Evolutionary conservation across 1,140 invertebrate species (phyloP), one percentile per base, ranked within the genome.

Genomic region (Calliopsis andreniformis): DNA sequence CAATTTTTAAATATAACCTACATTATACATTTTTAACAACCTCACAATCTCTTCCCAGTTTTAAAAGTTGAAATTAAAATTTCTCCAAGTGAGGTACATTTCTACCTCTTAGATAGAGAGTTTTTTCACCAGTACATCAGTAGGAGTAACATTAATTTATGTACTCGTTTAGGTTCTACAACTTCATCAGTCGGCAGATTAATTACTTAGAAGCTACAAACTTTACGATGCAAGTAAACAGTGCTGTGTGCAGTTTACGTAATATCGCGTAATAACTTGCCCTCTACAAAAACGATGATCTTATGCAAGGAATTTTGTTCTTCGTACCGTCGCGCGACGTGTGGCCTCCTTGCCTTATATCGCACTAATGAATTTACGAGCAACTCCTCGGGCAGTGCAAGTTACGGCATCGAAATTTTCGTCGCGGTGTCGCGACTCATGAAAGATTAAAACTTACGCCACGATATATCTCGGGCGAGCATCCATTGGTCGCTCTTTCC

Each of bases 241-340:
- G 39, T n/a, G 23, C 28, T 32, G 7, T 28, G 14, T 5, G 45
- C 25, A 23, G 61, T 28, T 56, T 18, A 30, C 25, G 23, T 18
- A 64, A 62, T 25, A 10, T 20, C 49, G 25, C 6, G 61, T 28
- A 56, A 73, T 66, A 66, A 73, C 39, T 56, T 66, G 43, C 49
- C n/a, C 6, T n/a, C 28, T 16, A 61, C 61, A 55, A 45, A 10
- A 64, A 64, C 12, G 35, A 35, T 12, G 23, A 66, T 64, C 49
- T 66, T 73, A 55, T 55, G 28, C 70, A 42, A 73, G 39, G 49
- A 73, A 73, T 73, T n/a, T 73, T 64, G 49, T 56, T 66, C 61
- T 23, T 25, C 42, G 6, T 30, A 16, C 0, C 2, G 35, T 66
- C 39, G n/a, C 39, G 16, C 35, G 32, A 62, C 20, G 20, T 30